A percentile compares a stretch with the other conserved stretches of the same genome.
Conservation (phyloP, 2,888 invertebrate genomes). For the Itoplectis maculator region DNA sequence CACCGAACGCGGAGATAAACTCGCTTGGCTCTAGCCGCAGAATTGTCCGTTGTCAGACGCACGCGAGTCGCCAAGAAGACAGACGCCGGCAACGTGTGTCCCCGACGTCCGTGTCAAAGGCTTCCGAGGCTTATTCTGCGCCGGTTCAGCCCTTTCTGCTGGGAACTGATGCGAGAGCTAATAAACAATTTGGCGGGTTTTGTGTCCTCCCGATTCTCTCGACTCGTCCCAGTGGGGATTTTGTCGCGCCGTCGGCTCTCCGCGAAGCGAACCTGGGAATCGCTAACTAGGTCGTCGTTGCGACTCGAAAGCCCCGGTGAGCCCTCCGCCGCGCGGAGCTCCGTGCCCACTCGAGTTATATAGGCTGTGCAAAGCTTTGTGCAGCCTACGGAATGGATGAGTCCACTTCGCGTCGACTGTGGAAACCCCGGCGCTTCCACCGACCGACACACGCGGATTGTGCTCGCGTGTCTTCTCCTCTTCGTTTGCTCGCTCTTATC, state of each 20-base stretch:
- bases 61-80: too few relatives aligned
- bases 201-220: not conserved
- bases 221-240: slow-evolving; percentile 25
- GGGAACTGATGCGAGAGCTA: slow-evolving; percentile 3
- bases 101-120: slow-evolving; percentile 34
- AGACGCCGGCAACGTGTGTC: slow-evolving; percentile 6
- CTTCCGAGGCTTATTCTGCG: too few relatives aligned
- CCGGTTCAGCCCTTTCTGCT: too few relatives aligned
- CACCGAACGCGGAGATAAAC: not conserved
- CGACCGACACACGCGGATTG: not conserved
- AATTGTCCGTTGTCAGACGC: slow-evolving; percentile 7
- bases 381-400: slow-evolving; percentile 46
- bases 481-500: slow-evolving; percentile 29
- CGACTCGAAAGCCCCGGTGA: slow-evolving; percentile 8
- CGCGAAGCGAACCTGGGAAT: slow-evolving; percentile 37
- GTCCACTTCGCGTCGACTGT: slow-evolving; percentile 1
- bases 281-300: slow-evolving; percentile 59
- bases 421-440: not conserved
- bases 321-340: slow-evolving; percentile 19
- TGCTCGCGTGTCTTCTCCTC: not conserved
- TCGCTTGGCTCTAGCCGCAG: not conserved
- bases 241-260: too few relatives aligned
- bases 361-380: slow-evolving; percentile 38
- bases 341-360: slow-evolving; percentile 4
- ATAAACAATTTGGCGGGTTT: slow-evolving; percentile 22